These are phyloP conservation scores for Drosophila longiperda DNA, from an alignment of 2,888 invertebrate species.

Conservation along the genomic window DNA sequence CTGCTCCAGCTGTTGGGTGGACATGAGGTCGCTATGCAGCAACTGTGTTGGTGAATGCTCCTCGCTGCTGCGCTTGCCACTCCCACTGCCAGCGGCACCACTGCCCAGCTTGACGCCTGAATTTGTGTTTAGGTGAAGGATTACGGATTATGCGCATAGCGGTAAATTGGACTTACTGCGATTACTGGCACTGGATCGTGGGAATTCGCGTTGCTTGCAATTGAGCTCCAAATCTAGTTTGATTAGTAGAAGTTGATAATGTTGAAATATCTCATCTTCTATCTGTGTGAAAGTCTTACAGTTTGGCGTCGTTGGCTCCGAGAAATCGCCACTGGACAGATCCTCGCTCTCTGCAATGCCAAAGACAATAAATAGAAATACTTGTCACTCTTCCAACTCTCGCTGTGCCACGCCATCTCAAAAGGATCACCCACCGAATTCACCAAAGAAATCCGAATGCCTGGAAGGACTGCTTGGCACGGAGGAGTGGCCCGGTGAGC, in stretches of 20 bases:
- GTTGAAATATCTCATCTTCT: constrained; percentile 89
- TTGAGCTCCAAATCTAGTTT: constrained; percentile 91
- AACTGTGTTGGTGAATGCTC: constrained; percentile 80
- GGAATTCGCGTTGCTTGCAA: constrained; percentile 88
- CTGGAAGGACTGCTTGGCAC: constrained; percentile 90
- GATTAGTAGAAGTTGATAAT: constrained; percentile 90
- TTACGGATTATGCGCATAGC: background rate
- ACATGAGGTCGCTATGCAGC: constrained; percentile 74
- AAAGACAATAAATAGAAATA: constrained; percentile 8
- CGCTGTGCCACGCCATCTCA: background rate
- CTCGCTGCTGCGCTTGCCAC: constrained; percentile 72
- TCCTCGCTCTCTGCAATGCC: constrained; percentile 84
- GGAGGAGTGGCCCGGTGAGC: constrained; percentile 85
- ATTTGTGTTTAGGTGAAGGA: background rate
- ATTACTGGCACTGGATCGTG: constrained; percentile 61
- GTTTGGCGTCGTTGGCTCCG: constrained; percentile 84
- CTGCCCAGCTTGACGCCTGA: constrained; percentile 55
- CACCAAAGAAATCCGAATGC: constrained; percentile 88
- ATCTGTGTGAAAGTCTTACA: constrained; percentile 81
- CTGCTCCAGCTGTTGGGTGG: constrained; percentile 86
- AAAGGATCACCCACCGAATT: constrained; percentile 86
- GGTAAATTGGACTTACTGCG: constrained; percentile 64
- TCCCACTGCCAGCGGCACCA: constrained; percentile 49
- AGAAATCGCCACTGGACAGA: constrained; percentile 86
- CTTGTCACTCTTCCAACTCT: background rate